These are phyloP conservation scores for Apomyelois bistriatella DNA, from an alignment of 2,888 invertebrate species.

Conservation along the genomic window DNA sequence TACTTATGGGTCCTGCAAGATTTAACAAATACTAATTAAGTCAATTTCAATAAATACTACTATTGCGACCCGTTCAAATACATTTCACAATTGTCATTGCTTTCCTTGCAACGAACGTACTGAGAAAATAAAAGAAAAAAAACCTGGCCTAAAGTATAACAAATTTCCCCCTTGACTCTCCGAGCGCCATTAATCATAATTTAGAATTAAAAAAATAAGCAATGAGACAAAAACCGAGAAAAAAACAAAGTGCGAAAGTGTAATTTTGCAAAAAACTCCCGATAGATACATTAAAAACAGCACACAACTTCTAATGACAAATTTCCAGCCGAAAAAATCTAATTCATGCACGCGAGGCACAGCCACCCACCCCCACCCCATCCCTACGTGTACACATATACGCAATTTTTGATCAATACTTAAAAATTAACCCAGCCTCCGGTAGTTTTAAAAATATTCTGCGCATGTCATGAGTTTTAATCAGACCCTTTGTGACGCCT, in stretches of 20 bases:
- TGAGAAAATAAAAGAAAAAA: background rate
- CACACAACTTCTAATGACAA: conserved; percentile 61
- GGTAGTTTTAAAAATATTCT: conserved; percentile 75
- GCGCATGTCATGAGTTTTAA: conserved; percentile 80
- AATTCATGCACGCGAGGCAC: conserved; percentile 61
- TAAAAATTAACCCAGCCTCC: conserved; percentile 79
- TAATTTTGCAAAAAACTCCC: background rate
- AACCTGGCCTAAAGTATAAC: background rate
- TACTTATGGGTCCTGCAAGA: no score
- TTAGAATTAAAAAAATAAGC: background rate
- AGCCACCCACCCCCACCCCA: conserved; percentile 25
- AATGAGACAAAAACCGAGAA: background rate
- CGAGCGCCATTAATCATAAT: background rate
- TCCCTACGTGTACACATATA: conserved; percentile 47
- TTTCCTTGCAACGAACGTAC: background rate
- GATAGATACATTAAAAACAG: conserved; percentile 29
- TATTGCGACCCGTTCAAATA: no score
- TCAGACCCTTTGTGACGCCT: conserved; percentile 71
- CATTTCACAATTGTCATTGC: no score
- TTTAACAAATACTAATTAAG: no score
- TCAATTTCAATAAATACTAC: no score
- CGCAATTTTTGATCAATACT: conserved; percentile 80
- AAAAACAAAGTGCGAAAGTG: conserved; percentile 1
- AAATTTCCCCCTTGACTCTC: background rate
- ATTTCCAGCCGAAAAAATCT: conserved; percentile 64